Base-by-base conservation (phyloP, 2,113 vertebrate genomes). In the Sinosuthora webbiana region DNA sequence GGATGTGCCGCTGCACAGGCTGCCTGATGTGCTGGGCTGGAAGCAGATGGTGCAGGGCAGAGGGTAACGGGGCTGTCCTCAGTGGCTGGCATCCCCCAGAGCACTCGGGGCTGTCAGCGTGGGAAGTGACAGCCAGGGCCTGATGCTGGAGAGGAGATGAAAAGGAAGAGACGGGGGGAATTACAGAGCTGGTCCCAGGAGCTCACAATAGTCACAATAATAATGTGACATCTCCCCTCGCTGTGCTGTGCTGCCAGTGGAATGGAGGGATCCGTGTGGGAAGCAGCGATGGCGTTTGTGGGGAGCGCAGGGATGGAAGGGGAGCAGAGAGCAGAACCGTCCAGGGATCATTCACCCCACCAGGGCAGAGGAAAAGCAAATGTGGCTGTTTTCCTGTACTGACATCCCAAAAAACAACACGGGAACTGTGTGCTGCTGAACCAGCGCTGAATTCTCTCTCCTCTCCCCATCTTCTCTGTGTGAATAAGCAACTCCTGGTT, bases 31-130 rank as follows among this genome's bases (percentile, higher is more conserved):
- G 85, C 94, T 71, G 20, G 89, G 94, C 94, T 80, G 94, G 81
- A 35, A 41, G 96, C 96, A 97, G 95, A 87, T 95, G 96, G 94
- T 33, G 31, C 15, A 21, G 95, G 95, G 95, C 96, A 95, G 78
- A 92, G 92, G 94, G 73, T 91, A 37, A 94, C 53, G 15, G 35
- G 89, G 59, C 91, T 91, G 94, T 89, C 90, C 95, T 92, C 77
- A 1, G 93, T 4, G 79, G 57, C 41, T 41, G 13, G 39, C 16
- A 30, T n/a, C 60, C 89, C 92, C 88, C 2, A 19, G 83, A 88
- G 95, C 57, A 74, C 82, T 56, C 25, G 0, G 4, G 23, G 56
- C 87, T 94, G 94, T 81, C 95, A 93, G 88, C 6, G 0, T 0
- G 21, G 76, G 68, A 63, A 87, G 64, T 93, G 96, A 95, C 91